These are phyloP conservation scores for Oreochromis spilurus DNA, from an alignment of 2,113 vertebrate genomes.

Conservation along the genomic window DNA sequence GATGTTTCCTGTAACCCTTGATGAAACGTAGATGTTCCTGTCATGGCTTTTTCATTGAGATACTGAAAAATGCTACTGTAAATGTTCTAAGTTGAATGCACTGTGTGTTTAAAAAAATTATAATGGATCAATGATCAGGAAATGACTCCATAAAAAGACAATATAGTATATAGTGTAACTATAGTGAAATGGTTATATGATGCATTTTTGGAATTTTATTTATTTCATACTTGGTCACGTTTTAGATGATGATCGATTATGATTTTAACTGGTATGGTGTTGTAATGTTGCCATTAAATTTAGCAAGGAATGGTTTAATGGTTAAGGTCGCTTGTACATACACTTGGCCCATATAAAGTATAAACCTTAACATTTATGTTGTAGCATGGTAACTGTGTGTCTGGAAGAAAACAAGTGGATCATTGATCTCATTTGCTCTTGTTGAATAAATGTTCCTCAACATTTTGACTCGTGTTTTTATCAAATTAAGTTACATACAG, in stretches of 20 bases:
- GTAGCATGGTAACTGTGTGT: conserved; percentile 88
- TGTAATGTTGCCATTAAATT: conserved; percentile 79
- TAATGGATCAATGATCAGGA: conserved; percentile 65
- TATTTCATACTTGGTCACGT: conserved; percentile 69
- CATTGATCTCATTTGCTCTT: conserved; percentile 89
- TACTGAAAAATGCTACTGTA: conserved; percentile 73
- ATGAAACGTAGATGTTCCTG: conserved; percentile 66
- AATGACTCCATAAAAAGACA: conserved; percentile 55
- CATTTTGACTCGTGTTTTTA: conserved; percentile 50
- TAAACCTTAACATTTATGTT: conserved; percentile 79
- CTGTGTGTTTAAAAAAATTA: conserved; percentile 59
- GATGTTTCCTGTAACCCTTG: conserved; percentile 65
- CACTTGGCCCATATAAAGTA: conserved; percentile 69
- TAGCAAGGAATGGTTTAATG: conserved; percentile 77
- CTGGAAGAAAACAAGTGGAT: conserved; percentile 82
- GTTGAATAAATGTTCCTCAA: conserved; percentile 97
- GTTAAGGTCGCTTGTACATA: conserved; percentile 80
- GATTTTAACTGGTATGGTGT: conserved; percentile 80
- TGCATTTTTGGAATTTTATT: conserved; percentile 65
- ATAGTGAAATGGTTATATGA: conserved; percentile 74
- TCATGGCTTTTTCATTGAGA: conserved; percentile 73
- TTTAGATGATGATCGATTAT: conserved; percentile 70
- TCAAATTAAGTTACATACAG: neutral
- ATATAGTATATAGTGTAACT: conserved; percentile 70
- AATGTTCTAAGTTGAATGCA: conserved; percentile 75